A percentile compares a stretch with the other conserved stretches of the same genome.
phyloP scores from a whole-genome alignment of 2,113 vertebrate species.

The Actenoides hombroni region DNA sequence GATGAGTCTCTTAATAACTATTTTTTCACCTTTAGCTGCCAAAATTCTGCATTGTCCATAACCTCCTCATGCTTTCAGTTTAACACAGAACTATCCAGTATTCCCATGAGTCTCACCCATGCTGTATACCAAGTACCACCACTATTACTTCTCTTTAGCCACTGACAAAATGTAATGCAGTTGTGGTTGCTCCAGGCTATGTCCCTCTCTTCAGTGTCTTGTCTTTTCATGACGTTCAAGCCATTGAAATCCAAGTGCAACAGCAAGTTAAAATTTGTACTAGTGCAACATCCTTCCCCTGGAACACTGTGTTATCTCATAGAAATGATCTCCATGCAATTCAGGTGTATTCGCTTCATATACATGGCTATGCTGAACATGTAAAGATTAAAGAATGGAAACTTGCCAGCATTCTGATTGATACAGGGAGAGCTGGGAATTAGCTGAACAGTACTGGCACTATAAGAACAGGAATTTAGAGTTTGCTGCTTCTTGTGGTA shows the following conservation, averaged over 20 bases:
- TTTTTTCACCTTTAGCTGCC: not conserved
- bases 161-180: not conserved
- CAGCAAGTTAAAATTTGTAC: not conserved
- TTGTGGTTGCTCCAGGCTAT: not conserved
- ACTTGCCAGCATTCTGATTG: not conserved
- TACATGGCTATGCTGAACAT: rapidly evolving
- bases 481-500: not conserved
- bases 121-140: not conserved
- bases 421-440: not conserved
- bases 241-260: not conserved
- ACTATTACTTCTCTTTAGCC: not conserved
- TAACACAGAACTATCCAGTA: not conserved
- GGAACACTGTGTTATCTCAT: not conserved
- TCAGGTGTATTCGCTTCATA: not conserved
- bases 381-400: not conserved
- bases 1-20: not conserved
- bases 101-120: not conserved
- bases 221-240: not conserved
- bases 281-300: not conserved
- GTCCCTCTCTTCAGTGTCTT: not conserved
- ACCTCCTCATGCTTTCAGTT: not conserved
- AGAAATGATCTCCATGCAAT: not conserved
- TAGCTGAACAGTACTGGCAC: not conserved
- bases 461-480: not conserved
- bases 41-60: not conserved